Evolutionary conservation across 1,140 invertebrate species (phyloP).

Genomic region (Lordiphosa stackelbergi): DNA sequence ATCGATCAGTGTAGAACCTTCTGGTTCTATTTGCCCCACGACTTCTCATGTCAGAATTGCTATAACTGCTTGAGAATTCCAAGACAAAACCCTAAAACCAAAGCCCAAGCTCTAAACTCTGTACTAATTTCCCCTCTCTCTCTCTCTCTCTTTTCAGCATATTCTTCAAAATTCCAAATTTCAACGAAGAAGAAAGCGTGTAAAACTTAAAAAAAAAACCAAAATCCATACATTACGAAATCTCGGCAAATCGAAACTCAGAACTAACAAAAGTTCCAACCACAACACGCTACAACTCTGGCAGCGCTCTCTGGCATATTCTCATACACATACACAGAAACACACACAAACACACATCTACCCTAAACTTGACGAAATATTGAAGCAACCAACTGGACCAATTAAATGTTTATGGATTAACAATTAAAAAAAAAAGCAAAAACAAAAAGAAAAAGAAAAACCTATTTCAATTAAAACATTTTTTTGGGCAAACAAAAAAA

Average conservation of each 20-base stretch:
- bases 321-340: slow-evolving; percentile 17
- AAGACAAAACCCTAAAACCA: too few relatives aligned
- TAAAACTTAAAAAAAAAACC: slow-evolving; percentile 60
- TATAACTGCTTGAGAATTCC: too few relatives aligned
- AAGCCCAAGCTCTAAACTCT: too few relatives aligned
- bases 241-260: slow-evolving; percentile 65
- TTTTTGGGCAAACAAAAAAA: slow-evolving; percentile 16
- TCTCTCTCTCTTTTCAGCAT: slow-evolving; percentile 42
- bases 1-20: too few relatives aligned
- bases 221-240: slow-evolving; percentile 44
- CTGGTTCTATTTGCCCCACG: too few relatives aligned
- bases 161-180: slow-evolving; percentile 74
- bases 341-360: slow-evolving; percentile 16
- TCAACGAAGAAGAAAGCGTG: slow-evolving; percentile 75
- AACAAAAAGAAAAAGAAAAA: not conserved
- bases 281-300: slow-evolving; percentile 68
- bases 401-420: slow-evolving; percentile 66
- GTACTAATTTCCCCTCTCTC: slow-evolving; percentile 2
- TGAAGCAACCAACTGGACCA: slow-evolving; percentile 67
- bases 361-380: slow-evolving; percentile 36
- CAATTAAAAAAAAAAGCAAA: slow-evolving; percentile 5
- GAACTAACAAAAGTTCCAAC: slow-evolving; percentile 36
- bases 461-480: slow-evolving; percentile 1
- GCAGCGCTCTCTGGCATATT: slow-evolving; percentile 69
- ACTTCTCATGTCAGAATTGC: too few relatives aligned